Conservation (phyloP, 2,797 vertebrate species). For the Labroides dimidiatus region DNA sequence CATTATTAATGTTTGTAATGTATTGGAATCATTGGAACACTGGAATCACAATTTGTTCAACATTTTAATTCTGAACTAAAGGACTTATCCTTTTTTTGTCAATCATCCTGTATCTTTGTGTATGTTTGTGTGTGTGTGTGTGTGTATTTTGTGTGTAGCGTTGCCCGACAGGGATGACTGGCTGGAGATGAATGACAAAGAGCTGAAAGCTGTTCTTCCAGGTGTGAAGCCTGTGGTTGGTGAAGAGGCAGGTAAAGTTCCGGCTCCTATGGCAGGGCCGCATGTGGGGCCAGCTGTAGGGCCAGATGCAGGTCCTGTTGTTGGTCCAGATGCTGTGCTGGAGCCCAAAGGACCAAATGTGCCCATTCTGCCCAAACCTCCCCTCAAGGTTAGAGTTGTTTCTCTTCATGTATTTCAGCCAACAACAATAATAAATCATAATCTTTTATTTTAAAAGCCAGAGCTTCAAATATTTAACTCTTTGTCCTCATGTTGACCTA, state of each 20-base stretch:
- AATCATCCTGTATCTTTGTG: neutral
- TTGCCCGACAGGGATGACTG: constrained; percentile 75
- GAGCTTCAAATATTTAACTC: no score
- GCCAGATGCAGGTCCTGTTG: constrained; percentile 26
- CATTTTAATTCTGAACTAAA: neutral
- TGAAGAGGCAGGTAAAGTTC: constrained; percentile 34
- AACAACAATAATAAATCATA: neutral
- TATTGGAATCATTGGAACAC: neutral
- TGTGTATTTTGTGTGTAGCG: constrained; percentile 67
- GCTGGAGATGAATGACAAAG: constrained; percentile 75
- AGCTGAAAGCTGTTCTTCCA: constrained; percentile 79
- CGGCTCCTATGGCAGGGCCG: constrained; percentile 42
- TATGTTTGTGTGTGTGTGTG: constrained; percentile 24
- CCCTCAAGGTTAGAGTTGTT: constrained; percentile 67
- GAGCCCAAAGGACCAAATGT: constrained; percentile 64
- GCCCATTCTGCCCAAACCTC: constrained; percentile 71
- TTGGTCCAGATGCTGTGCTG: constrained; percentile 30
- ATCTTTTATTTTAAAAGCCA: no score
- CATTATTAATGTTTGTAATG: neutral
- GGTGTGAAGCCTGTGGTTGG: constrained; percentile 65
- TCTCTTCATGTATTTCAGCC: neutral
- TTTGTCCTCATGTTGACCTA: no score
- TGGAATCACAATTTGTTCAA: neutral
- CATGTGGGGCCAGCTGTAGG: constrained; percentile 42
- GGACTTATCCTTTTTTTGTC: neutral